Base-by-base conservation (phyloP, 2,888 invertebrate genomes). In the Griposia aprilina region DNA sequence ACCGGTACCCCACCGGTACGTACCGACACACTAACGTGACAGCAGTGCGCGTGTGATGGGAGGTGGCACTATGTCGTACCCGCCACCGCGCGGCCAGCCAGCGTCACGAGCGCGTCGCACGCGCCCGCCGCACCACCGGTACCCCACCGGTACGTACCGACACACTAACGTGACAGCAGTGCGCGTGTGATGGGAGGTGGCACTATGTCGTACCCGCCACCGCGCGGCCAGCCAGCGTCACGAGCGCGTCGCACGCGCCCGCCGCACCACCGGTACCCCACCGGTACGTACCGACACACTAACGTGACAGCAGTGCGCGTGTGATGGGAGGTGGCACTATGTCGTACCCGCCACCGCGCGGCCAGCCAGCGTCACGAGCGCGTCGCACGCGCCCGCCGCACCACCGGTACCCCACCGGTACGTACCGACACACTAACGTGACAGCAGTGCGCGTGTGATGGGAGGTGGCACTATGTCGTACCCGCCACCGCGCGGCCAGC, bases 291-390 rank as follows among this genome's bases (percentile, higher is more conserved):
- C 50, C 50, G 6, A 50, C 50, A 50, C 50, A 50, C 50, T 17
- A 50, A 17, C 50, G 30, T 36, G 30, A 36, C 30, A 36, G 30
- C 30, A 36, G 30, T 36, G 30, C 30, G 30, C 30, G 30, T 36
- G 30, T 36, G 30, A 36, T 36, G 30, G 30, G 30, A 36, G 30
- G 30, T 36, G 50, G 50, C 50, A 50, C 50, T 50, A 84, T 96
- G 92, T 26, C 94, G 69, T 94, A 92, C 92, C 93, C 93, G 87
- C 90, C 93, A 83, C 89, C 92, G 84, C 89, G 91, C 91, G 93
- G 83, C 86, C 90, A 92, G 83, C 91, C 93, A 76, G 88, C 93
- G 75, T 76, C 88, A 82, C 82, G 81, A 79, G 74, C 87, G 41
- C 82, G 74, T 65, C 76, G 83, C 73, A 63, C 80, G 60, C 81